Percentiles rank a stretch among this genome's conserved stretches.
Evolutionary conservation across 1,140 invertebrate species (phyloP).

Genomic region (Lerema accius): DNA sequence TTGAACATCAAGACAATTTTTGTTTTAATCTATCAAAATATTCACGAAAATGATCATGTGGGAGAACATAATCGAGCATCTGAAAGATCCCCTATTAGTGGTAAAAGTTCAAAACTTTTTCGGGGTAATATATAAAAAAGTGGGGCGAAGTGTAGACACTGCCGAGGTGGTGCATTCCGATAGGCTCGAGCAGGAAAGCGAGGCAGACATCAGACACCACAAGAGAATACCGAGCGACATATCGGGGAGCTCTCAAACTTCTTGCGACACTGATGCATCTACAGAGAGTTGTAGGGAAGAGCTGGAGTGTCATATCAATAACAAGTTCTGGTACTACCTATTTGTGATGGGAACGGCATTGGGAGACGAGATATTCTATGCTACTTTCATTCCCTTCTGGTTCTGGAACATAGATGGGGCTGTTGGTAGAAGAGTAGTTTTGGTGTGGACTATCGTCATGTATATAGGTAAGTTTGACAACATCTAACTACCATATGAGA

Average conservation of each 20-base stretch:
- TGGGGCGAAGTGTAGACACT: constrained; percentile 44
- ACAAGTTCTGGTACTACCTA: constrained; percentile 93
- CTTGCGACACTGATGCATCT: constrained; percentile 66
- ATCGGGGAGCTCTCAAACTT: constrained; percentile 66
- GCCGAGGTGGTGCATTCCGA: constrained; percentile 59
- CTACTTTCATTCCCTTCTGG: constrained; percentile 94
- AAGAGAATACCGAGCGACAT: constrained; percentile 64
- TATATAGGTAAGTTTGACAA: constrained; percentile 88
- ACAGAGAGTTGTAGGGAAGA: constrained; percentile 56
- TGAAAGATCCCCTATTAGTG: constrained; percentile 87
- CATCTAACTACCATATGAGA: too few relatives aligned
- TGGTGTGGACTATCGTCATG: constrained; percentile 94
- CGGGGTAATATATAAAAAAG: constrained; percentile 84
- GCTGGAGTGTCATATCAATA: constrained; percentile 83
- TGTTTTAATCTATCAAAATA: neutral
- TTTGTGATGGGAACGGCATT: constrained; percentile 92
- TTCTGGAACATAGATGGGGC: constrained; percentile 96
- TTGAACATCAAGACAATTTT: constrained; percentile 41
- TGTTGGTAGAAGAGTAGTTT: constrained; percentile 89
- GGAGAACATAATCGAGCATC: constrained; percentile 82
- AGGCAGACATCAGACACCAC: constrained; percentile 52
- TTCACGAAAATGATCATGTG: constrained; percentile 70
- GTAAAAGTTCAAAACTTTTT: constrained; percentile 89
- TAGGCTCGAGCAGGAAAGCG: constrained; percentile 53
- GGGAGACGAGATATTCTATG: constrained; percentile 95